Evolutionary conservation across 2,113 vertebrate species (phyloP), one percentile per base, ranked within the genome.

Genomic region (Propithecus coquereli): DNA sequence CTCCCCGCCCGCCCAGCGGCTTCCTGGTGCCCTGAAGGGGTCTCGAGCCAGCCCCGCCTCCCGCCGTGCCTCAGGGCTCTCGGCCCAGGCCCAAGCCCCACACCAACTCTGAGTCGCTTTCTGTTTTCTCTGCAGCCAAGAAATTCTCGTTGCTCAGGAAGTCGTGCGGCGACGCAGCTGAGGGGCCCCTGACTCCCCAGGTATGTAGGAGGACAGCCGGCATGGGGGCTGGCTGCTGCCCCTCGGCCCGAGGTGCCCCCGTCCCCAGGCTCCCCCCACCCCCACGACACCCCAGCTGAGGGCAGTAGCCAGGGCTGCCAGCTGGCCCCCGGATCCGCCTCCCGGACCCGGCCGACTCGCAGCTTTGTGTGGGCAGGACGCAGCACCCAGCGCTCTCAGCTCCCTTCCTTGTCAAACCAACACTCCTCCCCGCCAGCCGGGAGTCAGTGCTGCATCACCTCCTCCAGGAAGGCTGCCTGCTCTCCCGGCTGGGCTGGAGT

Each of bases 171-270:
- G 94, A 80, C 73, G 80, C 97, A 97, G 98, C 98, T 96, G 96
- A 97, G 97, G 95, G 32, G 98, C 97, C 82, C 98, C 98, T 97
- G 66, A 98, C 95, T 97, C 96, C 92, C 98, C 97, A 98, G 98
- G 99, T 99, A 99, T 16, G 98, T 97, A 98, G 94, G 87, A 91
- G 90, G 95, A 98, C 98, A 98, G 97, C 95, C 98, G 99, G 98
- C 54, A 1, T 98, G 94, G 97, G 98, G 98, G 95, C 94, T 96
- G 92, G 91, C 1, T 25, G 65, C n/a, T 52, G 32, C 70, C 65
- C 84, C 90, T 97, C 76, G 96, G 81, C 98, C 8, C 0, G 1
- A 0, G 43, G 20, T 74, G 40, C n/a, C 82, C 50, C 5, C 6
- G 30, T 98, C 97, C 97, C 57, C 12, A 87, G 94, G 95, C 90